A percentile compares a stretch with the other conserved stretches of the same genome.
Evolutionary conservation across 2,797 vertebrate genomes (phyloP).

Genomic region (Echiichthys vipera): DNA sequence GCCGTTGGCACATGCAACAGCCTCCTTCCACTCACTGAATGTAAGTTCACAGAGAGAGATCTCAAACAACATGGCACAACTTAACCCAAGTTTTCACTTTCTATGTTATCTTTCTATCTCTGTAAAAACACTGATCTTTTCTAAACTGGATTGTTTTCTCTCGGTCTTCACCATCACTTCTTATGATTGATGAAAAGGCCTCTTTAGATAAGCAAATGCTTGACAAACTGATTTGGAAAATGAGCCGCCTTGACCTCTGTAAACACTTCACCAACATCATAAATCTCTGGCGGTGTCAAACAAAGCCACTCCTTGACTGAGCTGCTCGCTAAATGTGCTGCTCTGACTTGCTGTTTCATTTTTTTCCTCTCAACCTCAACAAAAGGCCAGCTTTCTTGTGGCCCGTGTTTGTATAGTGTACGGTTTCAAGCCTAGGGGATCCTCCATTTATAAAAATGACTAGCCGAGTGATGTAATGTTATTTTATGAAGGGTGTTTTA

Average conservation of each 20-base stretch:
- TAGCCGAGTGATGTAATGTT: conserved; percentile 91
- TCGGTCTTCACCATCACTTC: conserved; percentile 18
- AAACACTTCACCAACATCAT: conserved; percentile 77
- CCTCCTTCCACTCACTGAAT: conserved; percentile 30
- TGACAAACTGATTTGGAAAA: conserved; percentile 82
- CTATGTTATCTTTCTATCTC: neutral
- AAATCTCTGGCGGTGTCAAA: conserved; percentile 81
- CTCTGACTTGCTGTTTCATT: conserved; percentile 66
- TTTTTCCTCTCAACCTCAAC: conserved; percentile 73
- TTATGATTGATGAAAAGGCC: conserved; percentile 73
- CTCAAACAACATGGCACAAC: conserved; percentile 10
- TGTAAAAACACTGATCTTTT: conserved; percentile 7
- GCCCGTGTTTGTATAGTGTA: conserved; percentile 90
- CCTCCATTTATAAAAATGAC: conserved; percentile 88
- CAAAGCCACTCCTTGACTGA: conserved; percentile 68
- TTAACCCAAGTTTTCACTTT: conserved; percentile 1
- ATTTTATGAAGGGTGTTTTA: conserved; percentile 88
- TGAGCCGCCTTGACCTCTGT: conserved; percentile 77
- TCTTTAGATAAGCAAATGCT: conserved; percentile 79
- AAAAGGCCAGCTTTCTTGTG: conserved; percentile 89
- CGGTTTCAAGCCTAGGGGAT: conserved; percentile 87
- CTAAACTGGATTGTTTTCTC: conserved; percentile 36
- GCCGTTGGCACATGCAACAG: conserved; percentile 31
- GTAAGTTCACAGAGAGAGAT: neutral
- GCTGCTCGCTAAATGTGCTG: conserved; percentile 59